A percentile compares a stretch with the other conserved stretches of the same genome.
Conservation (phyloP, 2,113 vertebrate genomes). For the Gadus macrocephalus region DNA sequence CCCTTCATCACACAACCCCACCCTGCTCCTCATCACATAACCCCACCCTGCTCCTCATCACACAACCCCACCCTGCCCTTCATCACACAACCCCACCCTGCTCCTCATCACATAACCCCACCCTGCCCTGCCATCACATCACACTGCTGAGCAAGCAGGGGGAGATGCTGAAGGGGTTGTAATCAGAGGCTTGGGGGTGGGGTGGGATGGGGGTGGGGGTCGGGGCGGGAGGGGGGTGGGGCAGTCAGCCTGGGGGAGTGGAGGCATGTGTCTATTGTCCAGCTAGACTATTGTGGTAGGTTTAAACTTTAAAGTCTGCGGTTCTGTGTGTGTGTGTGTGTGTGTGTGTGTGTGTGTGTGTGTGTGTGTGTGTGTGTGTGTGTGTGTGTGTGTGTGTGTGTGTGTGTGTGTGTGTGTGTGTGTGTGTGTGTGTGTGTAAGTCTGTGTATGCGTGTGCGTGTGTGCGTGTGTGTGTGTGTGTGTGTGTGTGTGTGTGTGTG, state of each 20-base stretch:
- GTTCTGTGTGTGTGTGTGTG: constrained; percentile 18
- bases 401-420: constrained; percentile 1
- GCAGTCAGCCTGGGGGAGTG: constrained; percentile 42
- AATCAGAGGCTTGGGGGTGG: constrained; percentile 7
- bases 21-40: no score
- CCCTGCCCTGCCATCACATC: no score
- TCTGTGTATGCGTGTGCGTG: no score
- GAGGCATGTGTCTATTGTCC: constrained; percentile 72
- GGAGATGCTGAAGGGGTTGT: background rate
- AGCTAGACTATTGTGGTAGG: constrained; percentile 46
- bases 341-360: constrained; percentile 19
- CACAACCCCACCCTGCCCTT: no score
- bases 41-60: no score
- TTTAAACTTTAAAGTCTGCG: constrained; percentile 63
- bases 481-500: background rate
- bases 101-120: no score
- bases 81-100: no score
- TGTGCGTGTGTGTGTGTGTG: constrained; percentile 22
- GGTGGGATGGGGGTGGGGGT: constrained; percentile 27
- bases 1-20: no score
- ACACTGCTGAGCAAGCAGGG: constrained; percentile 35
- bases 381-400: constrained; percentile 26
- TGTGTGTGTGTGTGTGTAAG: no score
- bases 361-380: constrained; percentile 30
- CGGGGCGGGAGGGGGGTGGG: constrained; percentile 36